Base-by-base conservation (phyloP, 2,888 invertebrate genomes). In the Vanessa cardui region DNA sequence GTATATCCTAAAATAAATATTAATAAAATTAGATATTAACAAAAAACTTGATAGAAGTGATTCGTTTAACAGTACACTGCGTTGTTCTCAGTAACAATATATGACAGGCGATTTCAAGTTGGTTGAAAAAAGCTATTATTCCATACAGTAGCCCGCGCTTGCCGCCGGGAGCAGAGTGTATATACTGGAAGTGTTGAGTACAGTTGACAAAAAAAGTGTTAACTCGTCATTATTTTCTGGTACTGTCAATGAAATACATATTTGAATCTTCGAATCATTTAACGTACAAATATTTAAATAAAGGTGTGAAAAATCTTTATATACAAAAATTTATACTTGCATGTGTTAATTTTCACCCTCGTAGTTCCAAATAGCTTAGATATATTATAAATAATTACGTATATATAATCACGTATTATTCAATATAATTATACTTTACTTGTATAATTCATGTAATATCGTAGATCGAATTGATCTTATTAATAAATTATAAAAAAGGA, bases 51-150 rank as follows among this genome's bases (percentile, higher is more conserved):
- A 62, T 58, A 52, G 31, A 52, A 64, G 46, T n/a, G 46, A 58
- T 47, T 64, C 63, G 58, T 58, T 64, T 47, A 58, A 58, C 63
- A 56, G 31, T 66, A 33, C 56, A 39, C 26, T 26, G 56, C 39
- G 56, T 56, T 56, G 33, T 39, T 68, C 63, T 66, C 65, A 60
- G 77, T 79, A 56, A 82, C 84, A 78, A 83, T 83, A 86, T 84
- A 85, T 82, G 84, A 83, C 84, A 84, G 80, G 74, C 80, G 81
- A 83, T 85, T 83, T 83, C 77, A 83, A 82, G 82, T 78, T 75
- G 79, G 72, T 56, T n/a, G 56, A 87, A 89, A 89, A 90, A 89
- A 84, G 83, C 83, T 86, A 87, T 90, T 89, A 90, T 86, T 81
- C 78, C 78, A 82, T 87, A 89, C 90, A 82, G 91, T 89, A 90